Base-by-base conservation (phyloP, 2,797 vertebrate species). In the Agapornis canus region DNA sequence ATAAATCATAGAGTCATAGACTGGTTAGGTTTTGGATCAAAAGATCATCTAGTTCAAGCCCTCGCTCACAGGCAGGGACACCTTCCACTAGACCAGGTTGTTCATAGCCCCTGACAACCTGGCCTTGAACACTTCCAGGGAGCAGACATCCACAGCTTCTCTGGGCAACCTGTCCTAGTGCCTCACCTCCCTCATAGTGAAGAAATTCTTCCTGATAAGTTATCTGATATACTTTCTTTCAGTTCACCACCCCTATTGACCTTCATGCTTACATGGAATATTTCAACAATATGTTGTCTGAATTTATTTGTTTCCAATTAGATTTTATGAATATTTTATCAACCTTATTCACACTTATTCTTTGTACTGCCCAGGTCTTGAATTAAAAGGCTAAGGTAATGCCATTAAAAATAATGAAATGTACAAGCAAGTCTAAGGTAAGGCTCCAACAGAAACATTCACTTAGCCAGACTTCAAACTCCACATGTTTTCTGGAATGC, bases 401-500 rank as follows among this genome's bases (percentile, higher is more conserved):
- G 42, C 25, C 2, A 4, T 85, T 78, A 84, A 90, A 96, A 95
- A 94, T 54, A 91, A 83, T 39, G 78, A 91, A 92, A 95, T 3
- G 3, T n/a, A 84, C n/a, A 12, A 89, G 64, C 57, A 94, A 88
- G 71, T 43, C 79, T 64, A 85, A 94, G 54, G 73, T 90, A 80
- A 92, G 43, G 31, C 84, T 95, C 90, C 96, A 96, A 93, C 86
- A 95, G 82, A 65, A 96, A 95, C 75, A 94, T 71, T 86, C 65
- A 26, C 49, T 81, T 81, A 92, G 83, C 86, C 90, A 90, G 82
- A 48, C 68, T 92, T 89, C 63, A 94, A 73, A 64, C 42, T 60
- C 87, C 60, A 49, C 80, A 51, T 65, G 59, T 63, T 89, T 94
- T 93, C 83, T 90, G 95, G 87, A 95, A 91, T 1, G 1, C 26